Evolutionary conservation across 1,140 invertebrate species (phyloP), one percentile per base, ranked within the genome.

Genomic region (Laupala kohalensis): DNA sequence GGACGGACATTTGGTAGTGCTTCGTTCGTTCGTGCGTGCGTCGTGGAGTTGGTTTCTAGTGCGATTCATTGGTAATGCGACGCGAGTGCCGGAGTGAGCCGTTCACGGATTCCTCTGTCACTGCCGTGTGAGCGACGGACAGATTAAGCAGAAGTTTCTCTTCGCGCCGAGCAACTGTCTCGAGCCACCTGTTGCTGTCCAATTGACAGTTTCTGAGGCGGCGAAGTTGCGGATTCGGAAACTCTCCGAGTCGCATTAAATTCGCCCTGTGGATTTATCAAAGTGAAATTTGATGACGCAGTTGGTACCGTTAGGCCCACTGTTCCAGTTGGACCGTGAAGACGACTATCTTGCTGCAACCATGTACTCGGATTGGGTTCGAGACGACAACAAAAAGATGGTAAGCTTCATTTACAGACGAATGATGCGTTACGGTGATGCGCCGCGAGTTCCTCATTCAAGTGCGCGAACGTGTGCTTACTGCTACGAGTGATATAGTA

Each of bases 371-470:
- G 67, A 68, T 29, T 68, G 13, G 26, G 27, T 19, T 15, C 19
- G 67, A n/a, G 67, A 68, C 67, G 29, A 27, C 27, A 68, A n/a
- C 4, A 68, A 68, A 29, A 68, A 68, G 27, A 68, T 68, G 67
- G 67, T 68, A 37, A 29, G 64, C 25, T 24, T 2, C 25, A 15
- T 9, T 1, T 6, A 65, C 64, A 9, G 25, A 2, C 23, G 13
- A 23, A 65, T 25, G 25, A 65, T n/a, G 64, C 64, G 64, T 6
- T 25, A 65, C 9, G 6, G 23, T 65, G 64, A 9, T 9, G 25
- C 5, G 12, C 23, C 9, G 25, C 4, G n/a, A 23, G 9, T 9
- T 25, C 13, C 64, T 23, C 23, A 6, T 23, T 65, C n/a, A 5
- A 6, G n/a, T 1, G 25, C 4, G 25, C 25, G 13, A 12, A 12